phyloP scores from a whole-genome alignment of 2,797 vertebrate genomes.

The Florisuga fusca region DNA sequence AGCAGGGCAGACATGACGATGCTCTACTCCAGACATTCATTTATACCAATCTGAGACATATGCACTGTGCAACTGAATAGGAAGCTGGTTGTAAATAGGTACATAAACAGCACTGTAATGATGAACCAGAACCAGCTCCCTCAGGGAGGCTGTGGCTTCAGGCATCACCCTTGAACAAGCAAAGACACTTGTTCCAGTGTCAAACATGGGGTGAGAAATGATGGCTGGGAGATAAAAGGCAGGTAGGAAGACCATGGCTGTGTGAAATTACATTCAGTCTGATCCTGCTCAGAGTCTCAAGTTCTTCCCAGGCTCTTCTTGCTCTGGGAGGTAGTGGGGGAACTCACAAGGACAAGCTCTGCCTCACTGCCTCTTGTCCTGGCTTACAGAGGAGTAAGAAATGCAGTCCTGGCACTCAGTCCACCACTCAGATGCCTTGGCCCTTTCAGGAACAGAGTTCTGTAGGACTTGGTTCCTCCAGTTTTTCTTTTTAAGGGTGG shows the following conservation, averaged over 20 bases:
- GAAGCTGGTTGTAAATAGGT: neutral
- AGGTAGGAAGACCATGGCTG: neutral
- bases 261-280: neutral
- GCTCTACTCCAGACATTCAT: neutral
- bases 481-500: neutral
- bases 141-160: rapidly evolving
- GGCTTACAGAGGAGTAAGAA: neutral
- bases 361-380: neutral
- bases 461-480: neutral
- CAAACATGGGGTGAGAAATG: neutral
- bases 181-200: neutral
- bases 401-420: neutral
- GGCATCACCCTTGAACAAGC: neutral
- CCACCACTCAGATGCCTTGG: neutral
- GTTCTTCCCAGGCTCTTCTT: neutral
- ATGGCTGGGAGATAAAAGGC: neutral
- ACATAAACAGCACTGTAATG: neutral
- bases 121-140: neutral
- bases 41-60: neutral
- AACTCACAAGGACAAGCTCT: neutral
- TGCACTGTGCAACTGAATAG: rapidly evolving
- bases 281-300: neutral
- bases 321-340: neutral
- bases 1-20: neutral
- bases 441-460: neutral